A percentile compares a stretch with the other conserved stretches of the same genome.
phyloP scores from a whole-genome alignment of 2,113 vertebrate genomes.

The Callopanchax toddi region DNA sequence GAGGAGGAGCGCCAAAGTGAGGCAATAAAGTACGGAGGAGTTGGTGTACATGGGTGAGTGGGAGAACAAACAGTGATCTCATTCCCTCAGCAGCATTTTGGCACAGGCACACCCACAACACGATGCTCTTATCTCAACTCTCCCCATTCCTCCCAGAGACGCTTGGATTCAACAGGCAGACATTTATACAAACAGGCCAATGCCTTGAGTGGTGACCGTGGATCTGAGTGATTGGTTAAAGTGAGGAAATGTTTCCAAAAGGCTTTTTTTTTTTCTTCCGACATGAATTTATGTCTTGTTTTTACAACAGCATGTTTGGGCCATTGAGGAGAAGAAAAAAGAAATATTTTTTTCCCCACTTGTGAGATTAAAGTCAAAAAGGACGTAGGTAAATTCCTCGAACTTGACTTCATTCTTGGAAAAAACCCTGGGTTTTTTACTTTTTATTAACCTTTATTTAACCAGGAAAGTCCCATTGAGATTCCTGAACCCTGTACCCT shows the following conservation, averaged over 20 bases:
- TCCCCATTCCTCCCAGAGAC: slow-evolving; percentile 32
- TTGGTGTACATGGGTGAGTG: slow-evolving; percentile 38
- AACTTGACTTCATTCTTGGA: too few relatives aligned
- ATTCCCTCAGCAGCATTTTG: slow-evolving; percentile 47
- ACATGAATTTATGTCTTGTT: too few relatives aligned
- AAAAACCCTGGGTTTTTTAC: too few relatives aligned
- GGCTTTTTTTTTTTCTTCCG: background rate
- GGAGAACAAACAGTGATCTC: slow-evolving; percentile 55
- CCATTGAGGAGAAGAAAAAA: too few relatives aligned
- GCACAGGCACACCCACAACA: slow-evolving; percentile 31
- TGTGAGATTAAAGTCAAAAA: too few relatives aligned
- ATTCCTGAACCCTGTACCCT: too few relatives aligned
- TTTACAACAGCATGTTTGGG: too few relatives aligned
- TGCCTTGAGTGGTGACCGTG: slow-evolving; percentile 2
- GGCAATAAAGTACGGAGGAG: slow-evolving; percentile 29
- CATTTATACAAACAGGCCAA: slow-evolving; percentile 23
- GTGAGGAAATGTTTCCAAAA: background rate
- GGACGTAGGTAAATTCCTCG: too few relatives aligned
- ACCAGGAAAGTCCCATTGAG: too few relatives aligned
- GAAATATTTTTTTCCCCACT: too few relatives aligned
- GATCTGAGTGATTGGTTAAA: slow-evolving; percentile 11
- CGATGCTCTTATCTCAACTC: slow-evolving; percentile 55
- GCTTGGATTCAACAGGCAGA: slow-evolving; percentile 36
- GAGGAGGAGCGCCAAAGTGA: slow-evolving; percentile 17
- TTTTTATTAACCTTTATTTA: too few relatives aligned